These are phyloP conservation scores for Canis aureus DNA, from an alignment of 2,113 vertebrate species.

Conservation along the genomic window DNA sequence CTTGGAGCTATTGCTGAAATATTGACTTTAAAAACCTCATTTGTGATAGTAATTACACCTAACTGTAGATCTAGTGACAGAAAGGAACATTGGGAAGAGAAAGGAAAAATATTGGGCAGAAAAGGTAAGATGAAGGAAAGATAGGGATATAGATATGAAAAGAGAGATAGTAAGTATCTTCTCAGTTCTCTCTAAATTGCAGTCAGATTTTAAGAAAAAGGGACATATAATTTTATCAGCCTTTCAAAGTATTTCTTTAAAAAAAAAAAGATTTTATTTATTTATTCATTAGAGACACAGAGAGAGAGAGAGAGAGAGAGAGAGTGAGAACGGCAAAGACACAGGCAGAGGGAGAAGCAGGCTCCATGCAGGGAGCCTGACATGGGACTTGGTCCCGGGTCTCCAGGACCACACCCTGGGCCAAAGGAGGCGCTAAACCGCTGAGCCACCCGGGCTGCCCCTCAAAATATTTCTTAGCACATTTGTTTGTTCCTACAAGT, in stretches of 20 bases:
- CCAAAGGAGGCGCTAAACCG: no score
- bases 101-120: background rate
- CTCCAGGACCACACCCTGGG: no score
- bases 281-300: no score
- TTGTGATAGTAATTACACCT: background rate
- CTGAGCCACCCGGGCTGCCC: background rate
- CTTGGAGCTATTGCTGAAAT: slow-evolving; percentile 18
- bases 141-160: background rate
- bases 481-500: slow-evolving; percentile 36
- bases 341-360: no score
- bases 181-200: background rate
- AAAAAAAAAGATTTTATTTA: no score
- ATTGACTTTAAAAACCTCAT: slow-evolving; percentile 3
- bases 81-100: background rate
- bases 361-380: no score
- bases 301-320: no score
- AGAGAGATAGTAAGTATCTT: background rate
- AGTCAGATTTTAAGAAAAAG: slow-evolving; percentile 18
- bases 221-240: background rate
- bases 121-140: background rate
- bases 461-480: slow-evolving; percentile 57
- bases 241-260: slow-evolving; percentile 58
- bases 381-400: no score
- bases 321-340: no score
- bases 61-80: background rate